Percentiles rank a stretch among this genome's conserved stretches.
Evolutionary conservation across 2,113 vertebrate genomes (phyloP).

Genomic region (Tenrec ecaudatus): DNA sequence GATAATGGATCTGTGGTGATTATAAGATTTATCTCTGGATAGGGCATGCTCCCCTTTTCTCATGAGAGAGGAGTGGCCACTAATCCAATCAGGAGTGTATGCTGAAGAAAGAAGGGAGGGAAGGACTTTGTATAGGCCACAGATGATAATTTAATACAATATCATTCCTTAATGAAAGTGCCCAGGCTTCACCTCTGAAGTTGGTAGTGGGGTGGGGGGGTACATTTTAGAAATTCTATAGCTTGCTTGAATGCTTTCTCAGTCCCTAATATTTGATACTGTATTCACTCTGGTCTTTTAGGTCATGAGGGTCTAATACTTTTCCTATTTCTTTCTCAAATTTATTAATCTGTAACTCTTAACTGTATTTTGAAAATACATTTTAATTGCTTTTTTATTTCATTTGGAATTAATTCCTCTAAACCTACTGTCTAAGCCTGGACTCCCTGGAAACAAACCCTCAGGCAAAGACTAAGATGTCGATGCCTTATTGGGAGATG

Average conservation of each 20-base stretch:
- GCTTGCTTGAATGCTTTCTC: constrained; percentile 2
- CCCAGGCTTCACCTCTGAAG: not conserved
- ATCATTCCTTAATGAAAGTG: constrained; percentile 11
- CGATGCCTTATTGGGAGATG: constrained; percentile 12
- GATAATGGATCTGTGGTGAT: constrained; percentile 13
- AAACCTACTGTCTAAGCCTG: constrained; percentile 2
- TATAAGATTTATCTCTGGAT: not conserved
- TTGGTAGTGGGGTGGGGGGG: not conserved
- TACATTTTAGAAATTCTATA: not conserved
- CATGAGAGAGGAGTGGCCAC: not conserved
- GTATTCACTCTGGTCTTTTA: not conserved
- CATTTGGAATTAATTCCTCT: not conserved
- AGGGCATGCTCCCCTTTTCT: not conserved
- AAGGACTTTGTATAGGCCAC: not conserved
- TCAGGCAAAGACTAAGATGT: constrained; percentile 16
- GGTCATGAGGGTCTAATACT: constrained; percentile 19
- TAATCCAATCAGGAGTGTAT: not conserved
- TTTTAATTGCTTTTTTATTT: constrained; percentile 60
- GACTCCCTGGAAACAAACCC: constrained; percentile 20
- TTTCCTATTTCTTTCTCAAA: constrained; percentile 27
- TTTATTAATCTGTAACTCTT: constrained; percentile 22
- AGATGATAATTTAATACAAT: not conserved
- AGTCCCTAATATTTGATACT: constrained; percentile 9
- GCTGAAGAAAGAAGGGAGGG: not conserved
- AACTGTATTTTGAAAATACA: not conserved